These are phyloP conservation scores for Agrilus biguttatus DNA, from an alignment of 2,888 invertebrate genomes.

Conservation along the genomic window DNA sequence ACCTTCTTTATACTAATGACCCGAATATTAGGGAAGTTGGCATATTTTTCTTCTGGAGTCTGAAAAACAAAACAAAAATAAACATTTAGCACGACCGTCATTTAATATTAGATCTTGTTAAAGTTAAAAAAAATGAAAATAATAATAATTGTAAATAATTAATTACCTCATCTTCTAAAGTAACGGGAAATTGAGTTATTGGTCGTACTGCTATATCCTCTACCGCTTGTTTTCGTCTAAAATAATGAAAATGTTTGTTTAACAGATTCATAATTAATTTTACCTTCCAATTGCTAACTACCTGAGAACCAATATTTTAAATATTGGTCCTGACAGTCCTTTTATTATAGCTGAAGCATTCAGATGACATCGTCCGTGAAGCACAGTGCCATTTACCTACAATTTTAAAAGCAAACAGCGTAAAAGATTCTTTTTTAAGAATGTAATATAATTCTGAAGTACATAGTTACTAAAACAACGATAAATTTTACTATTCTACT, in stretches of 20 bases:
- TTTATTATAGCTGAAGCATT: constrained; percentile 95
- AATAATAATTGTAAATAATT: too few relatives aligned
- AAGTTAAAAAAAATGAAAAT: too few relatives aligned
- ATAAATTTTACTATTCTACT: too few relatives aligned
- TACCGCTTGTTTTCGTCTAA: constrained; percentile 53
- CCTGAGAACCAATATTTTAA: constrained; percentile 80
- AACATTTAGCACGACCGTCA: neutral
- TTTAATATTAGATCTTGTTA: too few relatives aligned
- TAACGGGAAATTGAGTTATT: constrained; percentile 70
- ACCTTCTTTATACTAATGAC: too few relatives aligned
- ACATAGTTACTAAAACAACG: too few relatives aligned
- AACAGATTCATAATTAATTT: too few relatives aligned
- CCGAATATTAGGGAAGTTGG: too few relatives aligned
- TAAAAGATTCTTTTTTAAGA: too few relatives aligned
- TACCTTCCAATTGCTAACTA: constrained; percentile 24
- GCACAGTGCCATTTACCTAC: constrained; percentile 85
- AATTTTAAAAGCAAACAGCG: constrained; percentile 16
- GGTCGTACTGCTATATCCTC: constrained; percentile 84
- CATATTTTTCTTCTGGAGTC: too few relatives aligned
- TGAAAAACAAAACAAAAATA: constrained; percentile 2
- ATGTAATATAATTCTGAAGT: too few relatives aligned
- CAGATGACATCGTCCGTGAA: constrained; percentile 89
- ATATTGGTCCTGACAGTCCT: constrained; percentile 64
- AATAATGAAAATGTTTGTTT: constrained; percentile 17
- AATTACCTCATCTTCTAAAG: constrained; percentile 71